phyloP scores from a whole-genome alignment of 2,888 invertebrate species.

The Tenthredo mesomela region DNA sequence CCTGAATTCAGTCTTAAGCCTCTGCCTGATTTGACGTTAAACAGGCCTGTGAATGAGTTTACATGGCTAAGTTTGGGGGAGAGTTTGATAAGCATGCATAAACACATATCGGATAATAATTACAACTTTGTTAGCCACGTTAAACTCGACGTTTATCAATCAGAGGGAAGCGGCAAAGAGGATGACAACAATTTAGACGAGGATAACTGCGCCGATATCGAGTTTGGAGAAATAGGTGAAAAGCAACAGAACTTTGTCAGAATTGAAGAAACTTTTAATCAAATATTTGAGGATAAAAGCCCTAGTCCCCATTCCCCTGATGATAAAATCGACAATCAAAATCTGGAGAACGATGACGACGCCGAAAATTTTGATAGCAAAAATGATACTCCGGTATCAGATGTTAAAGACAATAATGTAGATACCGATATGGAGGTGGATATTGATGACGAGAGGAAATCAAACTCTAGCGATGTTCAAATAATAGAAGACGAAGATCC shows the following conservation, averaged over 20 bases:
- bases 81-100: constrained; percentile 83
- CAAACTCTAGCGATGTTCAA: constrained; percentile 67
- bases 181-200: constrained; percentile 58
- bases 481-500: constrained; percentile 71
- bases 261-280: constrained; percentile 40
- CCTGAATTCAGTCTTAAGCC: constrained; percentile 79
- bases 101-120: constrained; percentile 82
- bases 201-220: constrained; percentile 58
- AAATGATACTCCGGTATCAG: constrained; percentile 30
- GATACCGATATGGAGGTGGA: constrained; percentile 68
- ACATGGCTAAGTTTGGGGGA: constrained; percentile 86
- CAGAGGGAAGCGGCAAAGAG: constrained; percentile 71
- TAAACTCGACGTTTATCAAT: constrained; percentile 72
- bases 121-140: constrained; percentile 81
- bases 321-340: background rate
- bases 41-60: constrained; percentile 81
- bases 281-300: constrained; percentile 46
- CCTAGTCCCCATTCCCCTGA: background rate
- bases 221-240: constrained; percentile 59
- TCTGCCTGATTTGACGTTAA: constrained; percentile 81
- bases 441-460: constrained; percentile 70
- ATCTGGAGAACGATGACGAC: constrained; percentile 15
- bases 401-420: constrained; percentile 56
- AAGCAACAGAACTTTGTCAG: constrained; percentile 55
- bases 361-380: constrained; percentile 24